phyloP scores from a whole-genome alignment of 2,797 vertebrate genomes.

The Xiphorhynchus erythropygius region DNA sequence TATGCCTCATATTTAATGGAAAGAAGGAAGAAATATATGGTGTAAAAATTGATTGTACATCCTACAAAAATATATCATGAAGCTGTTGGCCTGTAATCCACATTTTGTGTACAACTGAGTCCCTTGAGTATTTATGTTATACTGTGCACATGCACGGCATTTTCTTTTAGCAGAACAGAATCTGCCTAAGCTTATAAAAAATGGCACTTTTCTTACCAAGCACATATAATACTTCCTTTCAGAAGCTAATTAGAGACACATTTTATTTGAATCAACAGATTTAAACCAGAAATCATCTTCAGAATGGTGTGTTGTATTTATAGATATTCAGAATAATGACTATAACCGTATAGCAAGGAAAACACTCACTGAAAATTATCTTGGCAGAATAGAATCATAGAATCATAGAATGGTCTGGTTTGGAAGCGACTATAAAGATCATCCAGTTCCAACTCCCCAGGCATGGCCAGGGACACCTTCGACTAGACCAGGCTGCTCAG shows the following conservation, averaged over 20 bases:
- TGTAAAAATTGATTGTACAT: not conserved
- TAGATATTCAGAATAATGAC: not conserved
- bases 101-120: not conserved
- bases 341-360: not conserved
- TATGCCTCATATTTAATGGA: not conserved
- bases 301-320: not conserved
- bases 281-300: not conserved
- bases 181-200: not conserved
- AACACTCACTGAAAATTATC: not conserved
- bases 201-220: not conserved
- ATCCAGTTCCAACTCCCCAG: not conserved
- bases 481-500: not conserved
- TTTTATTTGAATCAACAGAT: conserved; percentile 1
- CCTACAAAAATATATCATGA: not conserved
- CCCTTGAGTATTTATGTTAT: not conserved
- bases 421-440: not conserved
- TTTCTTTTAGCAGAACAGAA: not conserved
- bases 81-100: not conserved
- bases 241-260: not conserved
- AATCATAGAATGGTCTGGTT: not conserved
- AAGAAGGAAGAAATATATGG: not conserved
- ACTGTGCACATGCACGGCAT: not conserved
- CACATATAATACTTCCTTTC: not conserved
- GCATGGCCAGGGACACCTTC: not conserved
- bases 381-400: not conserved